Evolutionary conservation across 2,888 invertebrate species (phyloP).

Genomic region (Sepiola atlantica): DNA sequence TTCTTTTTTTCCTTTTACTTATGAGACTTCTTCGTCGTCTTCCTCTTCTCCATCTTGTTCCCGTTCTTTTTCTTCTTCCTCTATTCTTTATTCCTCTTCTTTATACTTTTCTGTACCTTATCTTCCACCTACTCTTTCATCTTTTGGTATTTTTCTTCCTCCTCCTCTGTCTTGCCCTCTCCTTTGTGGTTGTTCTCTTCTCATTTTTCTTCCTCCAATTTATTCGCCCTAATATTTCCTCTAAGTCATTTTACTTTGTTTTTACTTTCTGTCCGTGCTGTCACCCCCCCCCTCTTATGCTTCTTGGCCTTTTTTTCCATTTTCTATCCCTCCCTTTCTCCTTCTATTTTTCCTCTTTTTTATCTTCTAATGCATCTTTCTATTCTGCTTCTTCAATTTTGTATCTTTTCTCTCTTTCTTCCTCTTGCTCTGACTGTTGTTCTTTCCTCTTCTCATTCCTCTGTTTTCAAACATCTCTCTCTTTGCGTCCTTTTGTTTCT

Average conservation of each 20-base stretch:
- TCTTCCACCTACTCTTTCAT: background rate
- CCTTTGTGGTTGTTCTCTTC: background rate
- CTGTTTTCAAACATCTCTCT: background rate
- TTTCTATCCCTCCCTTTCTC: background rate
- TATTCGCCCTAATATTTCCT: no score
- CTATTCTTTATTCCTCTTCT: no score
- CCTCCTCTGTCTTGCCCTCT: background rate
- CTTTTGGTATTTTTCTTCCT: background rate
- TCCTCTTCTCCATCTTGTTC: background rate
- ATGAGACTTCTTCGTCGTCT: no score
- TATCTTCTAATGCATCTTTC: no score
- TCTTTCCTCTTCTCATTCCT: background rate
- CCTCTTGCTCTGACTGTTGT: rapidly evolving
- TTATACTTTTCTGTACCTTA: no score
- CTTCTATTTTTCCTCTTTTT: no score
- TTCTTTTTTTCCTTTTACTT: no score
- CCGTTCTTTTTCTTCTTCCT: no score
- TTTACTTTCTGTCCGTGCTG: no score
- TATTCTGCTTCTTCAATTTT: no score
- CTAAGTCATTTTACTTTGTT: no score
- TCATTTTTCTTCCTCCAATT: rapidly evolving
- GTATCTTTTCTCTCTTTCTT: background rate
- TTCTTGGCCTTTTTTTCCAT: background rate
- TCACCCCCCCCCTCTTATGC: background rate
- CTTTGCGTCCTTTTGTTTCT: background rate